A percentile compares a stretch with the other conserved stretches of the same genome.
Evolutionary conservation across 2,888 invertebrate genomes (phyloP).

Genomic region (Nomada fabriciana): DNA sequence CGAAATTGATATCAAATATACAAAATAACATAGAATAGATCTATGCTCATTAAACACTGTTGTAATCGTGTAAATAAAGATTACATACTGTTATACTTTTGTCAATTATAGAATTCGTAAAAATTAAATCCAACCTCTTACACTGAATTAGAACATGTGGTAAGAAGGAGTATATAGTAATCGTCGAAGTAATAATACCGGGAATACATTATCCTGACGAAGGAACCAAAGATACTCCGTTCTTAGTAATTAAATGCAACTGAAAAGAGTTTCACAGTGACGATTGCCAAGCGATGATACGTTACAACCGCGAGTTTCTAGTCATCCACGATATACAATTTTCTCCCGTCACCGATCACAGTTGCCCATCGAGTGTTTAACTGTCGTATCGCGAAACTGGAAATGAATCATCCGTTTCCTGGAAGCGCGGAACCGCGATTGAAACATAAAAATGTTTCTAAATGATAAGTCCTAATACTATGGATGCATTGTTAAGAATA

Average conservation of each 20-base stretch:
- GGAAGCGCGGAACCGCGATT: conserved; percentile 62
- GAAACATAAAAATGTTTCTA: conserved; percentile 42
- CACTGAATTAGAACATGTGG: conserved; percentile 11
- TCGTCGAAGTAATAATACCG: background rate
- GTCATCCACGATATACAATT: conserved; percentile 42
- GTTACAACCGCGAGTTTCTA: conserved; percentile 40
- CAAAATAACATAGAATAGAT: conserved; percentile 15
- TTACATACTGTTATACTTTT: conserved; percentile 2
- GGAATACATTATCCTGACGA: background rate
- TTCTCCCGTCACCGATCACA: conserved; percentile 46
- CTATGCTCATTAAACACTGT: background rate
- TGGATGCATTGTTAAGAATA: background rate
- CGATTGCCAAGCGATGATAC: conserved; percentile 40
- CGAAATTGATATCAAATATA: conserved; percentile 16
- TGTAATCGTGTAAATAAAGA: conserved; percentile 11
- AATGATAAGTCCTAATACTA: background rate
- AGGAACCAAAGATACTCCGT: conserved; percentile 10
- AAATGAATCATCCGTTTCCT: conserved; percentile 73
- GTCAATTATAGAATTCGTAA: background rate
- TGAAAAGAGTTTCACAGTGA: conserved; percentile 19
- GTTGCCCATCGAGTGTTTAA: conserved; percentile 38
- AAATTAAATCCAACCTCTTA: conserved; percentile 9
- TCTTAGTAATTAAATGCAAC: conserved; percentile 26
- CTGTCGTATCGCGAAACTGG: conserved; percentile 62
- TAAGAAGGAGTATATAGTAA: background rate